Conservation (phyloP, 2,888 invertebrate species). For the Zaprionus bogoriensis region DNA sequence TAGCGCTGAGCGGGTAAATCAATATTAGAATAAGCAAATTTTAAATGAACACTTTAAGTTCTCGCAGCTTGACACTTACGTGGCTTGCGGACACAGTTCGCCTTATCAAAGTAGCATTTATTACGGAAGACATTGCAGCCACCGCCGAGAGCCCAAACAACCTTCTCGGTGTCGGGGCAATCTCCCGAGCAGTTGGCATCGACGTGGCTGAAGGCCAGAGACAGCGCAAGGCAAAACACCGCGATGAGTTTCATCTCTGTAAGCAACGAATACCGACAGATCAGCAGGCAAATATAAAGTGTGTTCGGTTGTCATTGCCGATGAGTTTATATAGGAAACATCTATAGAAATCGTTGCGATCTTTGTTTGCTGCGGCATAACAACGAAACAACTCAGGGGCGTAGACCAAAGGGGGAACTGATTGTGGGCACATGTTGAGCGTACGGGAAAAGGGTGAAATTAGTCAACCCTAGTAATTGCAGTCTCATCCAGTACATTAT, state of each 20-base stretch:
- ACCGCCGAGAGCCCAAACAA: constrained; percentile 57
- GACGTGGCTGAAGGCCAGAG: constrained; percentile 32
- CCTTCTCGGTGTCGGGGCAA: constrained; percentile 57
- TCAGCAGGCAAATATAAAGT: not conserved
- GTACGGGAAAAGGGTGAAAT: too few species aligned
- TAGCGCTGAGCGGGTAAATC: constrained; percentile 29
- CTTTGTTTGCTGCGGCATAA: not conserved
- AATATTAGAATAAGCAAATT: not conserved
- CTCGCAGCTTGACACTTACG: constrained; percentile 19
- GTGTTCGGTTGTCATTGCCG: not conserved
- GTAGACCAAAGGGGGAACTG: not conserved
- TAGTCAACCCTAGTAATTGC: too few species aligned
- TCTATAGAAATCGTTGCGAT: not conserved
- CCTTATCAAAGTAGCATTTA: constrained; percentile 52
- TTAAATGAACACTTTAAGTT: not conserved
- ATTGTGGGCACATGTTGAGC: too few species aligned
- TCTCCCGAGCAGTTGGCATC: constrained; percentile 33
- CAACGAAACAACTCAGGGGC: not conserved
- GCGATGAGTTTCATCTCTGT: constrained; percentile 38
- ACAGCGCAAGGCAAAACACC: constrained; percentile 19
- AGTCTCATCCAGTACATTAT: too few species aligned
- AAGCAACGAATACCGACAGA: not conserved
- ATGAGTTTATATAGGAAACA: constrained; percentile 27
- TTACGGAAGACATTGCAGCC: constrained; percentile 57
- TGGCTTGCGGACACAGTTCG: constrained; percentile 50